Evolutionary conservation across 2,797 vertebrate species (phyloP).

Genomic region (Kryptopterus vitreolus): DNA sequence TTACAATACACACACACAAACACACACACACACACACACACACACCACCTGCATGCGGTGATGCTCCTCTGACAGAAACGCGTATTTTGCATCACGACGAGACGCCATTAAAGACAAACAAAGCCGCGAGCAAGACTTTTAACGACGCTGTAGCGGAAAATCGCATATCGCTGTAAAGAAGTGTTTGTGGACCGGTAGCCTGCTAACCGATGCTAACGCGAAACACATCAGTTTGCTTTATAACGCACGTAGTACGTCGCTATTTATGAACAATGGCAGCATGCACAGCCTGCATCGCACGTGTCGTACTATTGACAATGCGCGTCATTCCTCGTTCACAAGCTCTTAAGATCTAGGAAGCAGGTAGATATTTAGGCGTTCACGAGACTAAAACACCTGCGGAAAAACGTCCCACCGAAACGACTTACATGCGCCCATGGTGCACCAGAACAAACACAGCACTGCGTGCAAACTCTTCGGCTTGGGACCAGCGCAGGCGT

Average conservation of each 20-base stretch:
- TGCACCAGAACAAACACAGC: not conserved
- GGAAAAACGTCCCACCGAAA: not conserved
- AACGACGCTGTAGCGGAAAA: not conserved
- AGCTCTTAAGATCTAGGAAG: not conserved
- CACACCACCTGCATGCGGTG: not conserved
- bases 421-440: slow-evolving; percentile 17
- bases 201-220: not conserved
- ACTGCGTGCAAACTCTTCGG: not conserved
- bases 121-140: not conserved
- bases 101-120: not conserved
- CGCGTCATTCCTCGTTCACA: not conserved
- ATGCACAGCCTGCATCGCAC: not conserved
- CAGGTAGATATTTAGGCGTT: too few relatives aligned
- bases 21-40: not conserved
- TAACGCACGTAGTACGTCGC: not conserved
- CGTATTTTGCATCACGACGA: not conserved
- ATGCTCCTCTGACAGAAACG: slow-evolving; percentile 11
- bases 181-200: not conserved
- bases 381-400: not conserved
- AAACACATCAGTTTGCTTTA: not conserved
- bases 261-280: not conserved
- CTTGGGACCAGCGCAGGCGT: too few relatives aligned
- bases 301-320: too few relatives aligned
- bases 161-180: too few relatives aligned
- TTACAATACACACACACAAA: too few relatives aligned